Conservation (phyloP, 2,113 vertebrate species). For the Neogobius melanostomus region DNA sequence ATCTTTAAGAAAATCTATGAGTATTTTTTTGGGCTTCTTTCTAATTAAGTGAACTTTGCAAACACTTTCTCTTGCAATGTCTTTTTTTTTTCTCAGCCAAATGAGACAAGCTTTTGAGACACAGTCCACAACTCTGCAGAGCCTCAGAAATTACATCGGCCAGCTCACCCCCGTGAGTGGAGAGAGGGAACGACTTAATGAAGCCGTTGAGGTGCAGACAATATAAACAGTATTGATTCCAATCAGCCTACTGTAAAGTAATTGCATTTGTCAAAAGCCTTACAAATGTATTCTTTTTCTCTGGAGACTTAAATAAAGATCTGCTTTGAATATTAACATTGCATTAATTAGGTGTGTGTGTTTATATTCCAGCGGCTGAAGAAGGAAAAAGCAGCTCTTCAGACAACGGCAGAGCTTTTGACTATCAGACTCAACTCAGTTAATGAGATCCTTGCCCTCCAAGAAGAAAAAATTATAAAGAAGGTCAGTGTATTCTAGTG, state of each 20-base stretch:
- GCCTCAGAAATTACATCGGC: conserved; percentile 78
- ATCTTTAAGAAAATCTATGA: conserved; percentile 11
- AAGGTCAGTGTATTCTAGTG: conserved; percentile 44
- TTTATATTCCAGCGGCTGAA: conserved; percentile 64
- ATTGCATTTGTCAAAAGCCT: conserved; percentile 12
- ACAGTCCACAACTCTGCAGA: conserved; percentile 74
- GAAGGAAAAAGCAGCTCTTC: conserved; percentile 73
- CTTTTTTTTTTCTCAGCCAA: conserved; percentile 65
- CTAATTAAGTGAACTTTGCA: conserved; percentile 7
- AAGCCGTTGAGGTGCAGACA: conserved; percentile 68
- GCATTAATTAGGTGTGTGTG: conserved; percentile 14
- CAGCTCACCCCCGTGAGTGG: conserved; percentile 64
- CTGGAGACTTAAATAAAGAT: conserved; percentile 3
- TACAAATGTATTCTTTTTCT: conserved; percentile 10
- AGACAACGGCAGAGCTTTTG: conserved; percentile 72
- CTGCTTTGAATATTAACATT: neutral
- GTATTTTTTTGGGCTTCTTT: neutral
- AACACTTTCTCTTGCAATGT: conserved; percentile 27
- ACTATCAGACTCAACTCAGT: conserved; percentile 74
- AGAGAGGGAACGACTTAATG: conserved; percentile 65
- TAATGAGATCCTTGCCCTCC: conserved; percentile 76
- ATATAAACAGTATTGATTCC: conserved; percentile 48
- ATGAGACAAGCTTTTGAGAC: conserved; percentile 66
- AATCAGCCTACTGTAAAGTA: conserved; percentile 43
- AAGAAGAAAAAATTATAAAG: conserved; percentile 72